Evolutionary conservation across 2,113 vertebrate genomes (phyloP).

Genomic region (Eclectus roratus): DNA sequence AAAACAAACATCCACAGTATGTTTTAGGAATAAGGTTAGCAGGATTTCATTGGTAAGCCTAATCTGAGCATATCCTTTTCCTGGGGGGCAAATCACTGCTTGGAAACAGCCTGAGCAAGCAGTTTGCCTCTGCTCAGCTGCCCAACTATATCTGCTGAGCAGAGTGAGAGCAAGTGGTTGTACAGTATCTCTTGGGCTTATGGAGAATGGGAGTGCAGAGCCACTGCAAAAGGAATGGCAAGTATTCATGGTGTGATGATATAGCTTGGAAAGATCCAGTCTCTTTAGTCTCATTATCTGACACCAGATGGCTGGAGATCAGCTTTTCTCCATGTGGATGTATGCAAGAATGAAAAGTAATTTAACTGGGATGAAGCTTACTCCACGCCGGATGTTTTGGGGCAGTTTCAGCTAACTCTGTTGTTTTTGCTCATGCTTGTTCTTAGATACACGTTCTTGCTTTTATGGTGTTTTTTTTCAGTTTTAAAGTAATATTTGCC

Average conservation of each 20-base stretch:
- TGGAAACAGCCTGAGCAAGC: background rate
- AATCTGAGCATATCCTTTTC: background rate
- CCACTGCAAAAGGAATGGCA: background rate
- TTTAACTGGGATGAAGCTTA: background rate
- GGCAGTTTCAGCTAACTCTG: background rate
- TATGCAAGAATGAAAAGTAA: background rate
- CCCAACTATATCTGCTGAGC: background rate
- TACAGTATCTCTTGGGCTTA: background rate
- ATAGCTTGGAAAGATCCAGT: background rate
- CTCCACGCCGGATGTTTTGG: background rate
- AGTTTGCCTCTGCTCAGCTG: background rate
- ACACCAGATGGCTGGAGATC: background rate
- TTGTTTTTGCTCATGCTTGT: background rate
- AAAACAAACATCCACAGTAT: background rate
- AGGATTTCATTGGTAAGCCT: background rate
- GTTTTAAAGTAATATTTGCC: background rate
- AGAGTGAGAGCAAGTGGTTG: background rate
- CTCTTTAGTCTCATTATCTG: background rate
- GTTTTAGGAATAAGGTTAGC: background rate
- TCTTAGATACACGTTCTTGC: background rate
- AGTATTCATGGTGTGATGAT: background rate
- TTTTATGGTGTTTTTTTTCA: background rate
- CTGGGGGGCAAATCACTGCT: background rate
- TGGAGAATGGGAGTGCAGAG: background rate
- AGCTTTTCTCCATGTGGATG: background rate